These are phyloP conservation scores for Eretmocerus hayati DNA, from an alignment of 2,888 invertebrate species.

Conservation along the genomic window DNA sequence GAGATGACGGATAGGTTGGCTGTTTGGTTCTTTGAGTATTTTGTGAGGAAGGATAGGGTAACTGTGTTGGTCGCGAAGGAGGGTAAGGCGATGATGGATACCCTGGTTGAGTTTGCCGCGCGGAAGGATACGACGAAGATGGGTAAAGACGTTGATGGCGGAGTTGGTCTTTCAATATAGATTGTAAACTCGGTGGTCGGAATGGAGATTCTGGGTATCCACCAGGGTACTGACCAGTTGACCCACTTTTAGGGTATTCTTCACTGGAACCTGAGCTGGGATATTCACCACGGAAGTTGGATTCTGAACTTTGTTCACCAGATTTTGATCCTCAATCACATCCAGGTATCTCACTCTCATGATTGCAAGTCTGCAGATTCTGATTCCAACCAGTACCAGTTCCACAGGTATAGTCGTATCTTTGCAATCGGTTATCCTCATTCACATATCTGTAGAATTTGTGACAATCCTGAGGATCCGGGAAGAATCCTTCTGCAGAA, in stretches of 20 bases:
- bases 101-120: conserved; percentile 1
- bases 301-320: too few relatives aligned
- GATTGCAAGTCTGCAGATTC: conserved; percentile 56
- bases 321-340: conserved; percentile 24
- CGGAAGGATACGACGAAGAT: not conserved
- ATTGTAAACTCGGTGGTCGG: not conserved
- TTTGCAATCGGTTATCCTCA: conserved; percentile 49
- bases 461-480: conserved; percentile 60
- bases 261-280: not conserved
- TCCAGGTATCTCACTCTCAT: conserved; percentile 50
- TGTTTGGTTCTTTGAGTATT: conserved; percentile 8
- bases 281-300: conserved; percentile 22
- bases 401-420: conserved; percentile 58
- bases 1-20: conserved; percentile 3
- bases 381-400: conserved; percentile 66
- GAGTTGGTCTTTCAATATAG: not conserved
- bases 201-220: conserved; percentile 1
- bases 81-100: not conserved
- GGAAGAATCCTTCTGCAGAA: conserved; percentile 60
- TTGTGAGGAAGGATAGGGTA: conserved; percentile 6
- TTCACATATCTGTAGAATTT: conserved; percentile 72
- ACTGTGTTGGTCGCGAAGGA: not conserved
- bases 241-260: not conserved
- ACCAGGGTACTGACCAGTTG: conserved; percentile 3
- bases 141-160: not conserved